Evolutionary conservation across 2,113 vertebrate species (phyloP).

Genomic region (Eulemur rufifrons): DNA sequence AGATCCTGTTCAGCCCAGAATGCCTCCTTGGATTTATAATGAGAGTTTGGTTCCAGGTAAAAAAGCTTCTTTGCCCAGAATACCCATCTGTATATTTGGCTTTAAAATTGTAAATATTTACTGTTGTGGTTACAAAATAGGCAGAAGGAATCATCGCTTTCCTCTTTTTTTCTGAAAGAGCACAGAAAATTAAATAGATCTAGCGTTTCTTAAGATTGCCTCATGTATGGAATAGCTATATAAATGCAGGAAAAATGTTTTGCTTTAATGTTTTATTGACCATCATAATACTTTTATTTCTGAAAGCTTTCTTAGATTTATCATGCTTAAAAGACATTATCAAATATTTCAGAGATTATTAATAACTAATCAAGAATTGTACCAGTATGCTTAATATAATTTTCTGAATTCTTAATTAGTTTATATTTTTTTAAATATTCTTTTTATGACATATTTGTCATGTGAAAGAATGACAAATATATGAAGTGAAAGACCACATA

Average conservation of each 20-base stretch:
- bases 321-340: neutral
- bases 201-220: neutral
- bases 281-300: slow-evolving; percentile 19
- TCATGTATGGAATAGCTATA: neutral
- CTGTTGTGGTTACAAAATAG: slow-evolving; percentile 19
- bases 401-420: neutral
- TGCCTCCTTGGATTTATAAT: slow-evolving; percentile 97
- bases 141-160: slow-evolving; percentile 13
- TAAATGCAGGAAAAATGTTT: slow-evolving; percentile 26
- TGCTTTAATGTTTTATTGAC: slow-evolving; percentile 23
- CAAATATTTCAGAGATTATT: neutral
- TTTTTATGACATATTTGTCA: neutral
- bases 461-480: neutral
- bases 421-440: slow-evolving; percentile 5
- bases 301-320: slow-evolving; percentile 19
- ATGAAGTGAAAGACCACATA: neutral
- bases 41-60: slow-evolving; percentile 97
- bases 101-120: slow-evolving; percentile 32
- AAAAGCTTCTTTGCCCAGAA: neutral
- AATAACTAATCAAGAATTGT: slow-evolving; percentile 5
- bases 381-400: neutral
- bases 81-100: slow-evolving; percentile 37
- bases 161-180: slow-evolving; percentile 2
- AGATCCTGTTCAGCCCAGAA: slow-evolving; percentile 93
- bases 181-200: neutral